Base-by-base conservation (phyloP, 2,888 invertebrate species). In the Blastobasis adustella region DNA sequence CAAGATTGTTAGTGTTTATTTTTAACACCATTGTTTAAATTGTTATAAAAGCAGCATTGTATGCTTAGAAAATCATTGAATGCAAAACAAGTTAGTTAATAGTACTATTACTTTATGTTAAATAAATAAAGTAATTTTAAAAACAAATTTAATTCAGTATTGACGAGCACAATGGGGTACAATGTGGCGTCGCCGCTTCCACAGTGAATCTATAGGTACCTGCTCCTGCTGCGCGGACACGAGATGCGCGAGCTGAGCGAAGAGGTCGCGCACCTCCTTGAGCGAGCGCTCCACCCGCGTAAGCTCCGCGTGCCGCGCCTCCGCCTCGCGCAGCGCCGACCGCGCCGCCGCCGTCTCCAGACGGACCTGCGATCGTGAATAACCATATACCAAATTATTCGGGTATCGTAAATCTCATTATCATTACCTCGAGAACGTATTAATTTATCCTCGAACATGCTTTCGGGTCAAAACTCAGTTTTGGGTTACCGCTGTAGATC, bases 291-390 rank as follows among this genome's bases (percentile, higher is more conserved):
- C 97, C 57, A 96, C 89, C 73, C 95, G 94, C 61, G 93, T 77
- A 61, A 97, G 90, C 81, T 96, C 95, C 63, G 93, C 92, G 77
- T 95, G 96, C 50, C 97, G 90, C 59, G 92, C 92, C 87, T 96
- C 93, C 61, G 96, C 93, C 68, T 95, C 96, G 58, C 93, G 92
- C 67, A 97, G 88, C 71, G 93, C 92, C 61, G 88, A 83, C 61
- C 92, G 92, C 43, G 95, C 96, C 77, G 93, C 91, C 67, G 92
- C 91, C 49, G 95, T 95, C 77, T 96, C 94, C 60, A 93, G 92
- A 67, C 94, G 90, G 76, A 96, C 93, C 94, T 96, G 73, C 54
- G 54, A 51, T 45, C 37, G n/a, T 47, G 45, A 43, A 44, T 37
- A 6, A 43, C 36, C 5, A 40, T 23, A n/a, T n/a, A n/a, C n/a